These are phyloP conservation scores for Shargacucullia verbasci DNA, from an alignment of 2,888 invertebrate genomes.

Conservation along the genomic window DNA sequence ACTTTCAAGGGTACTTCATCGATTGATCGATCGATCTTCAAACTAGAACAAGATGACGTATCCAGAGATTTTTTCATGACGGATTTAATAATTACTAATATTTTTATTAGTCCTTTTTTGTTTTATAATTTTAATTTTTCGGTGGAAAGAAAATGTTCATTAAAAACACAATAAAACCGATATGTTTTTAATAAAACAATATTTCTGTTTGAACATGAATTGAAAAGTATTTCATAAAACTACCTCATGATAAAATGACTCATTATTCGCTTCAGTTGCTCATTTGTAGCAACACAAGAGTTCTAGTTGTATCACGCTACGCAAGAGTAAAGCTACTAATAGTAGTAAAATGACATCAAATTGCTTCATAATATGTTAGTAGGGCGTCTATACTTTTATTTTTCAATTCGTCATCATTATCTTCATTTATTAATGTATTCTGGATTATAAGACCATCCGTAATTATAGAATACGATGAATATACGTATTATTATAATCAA, in stretches of 20 bases:
- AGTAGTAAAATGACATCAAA: slow-evolving; percentile 24
- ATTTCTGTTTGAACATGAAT: too few species aligned
- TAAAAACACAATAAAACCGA: too few species aligned
- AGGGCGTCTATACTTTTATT: slow-evolving; percentile 17
- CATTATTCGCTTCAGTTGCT: slow-evolving; percentile 2
- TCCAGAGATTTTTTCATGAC: too few species aligned
- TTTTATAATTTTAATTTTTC: too few species aligned
- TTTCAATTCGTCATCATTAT: slow-evolving; percentile 20
- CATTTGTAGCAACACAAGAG: not conserved
- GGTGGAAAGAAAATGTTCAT: too few species aligned
- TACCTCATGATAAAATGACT: not conserved
- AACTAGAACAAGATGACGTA: too few species aligned
- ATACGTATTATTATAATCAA: not conserved
- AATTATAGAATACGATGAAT: slow-evolving; percentile 4
- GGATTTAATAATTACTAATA: too few species aligned
- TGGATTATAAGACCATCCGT: not conserved
- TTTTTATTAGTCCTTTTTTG: too few species aligned
- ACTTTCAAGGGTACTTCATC: too few species aligned
- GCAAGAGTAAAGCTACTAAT: slow-evolving; percentile 14
- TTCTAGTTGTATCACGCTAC: slow-evolving; percentile 15
- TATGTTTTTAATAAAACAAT: too few species aligned
- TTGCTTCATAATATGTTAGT: slow-evolving; percentile 32
- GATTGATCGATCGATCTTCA: too few species aligned
- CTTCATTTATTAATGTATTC: not conserved
- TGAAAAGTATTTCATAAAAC: too few species aligned